These are phyloP conservation scores for Congeria kusceri DNA, from an alignment of 2,888 invertebrate species.

Conservation along the genomic window DNA sequence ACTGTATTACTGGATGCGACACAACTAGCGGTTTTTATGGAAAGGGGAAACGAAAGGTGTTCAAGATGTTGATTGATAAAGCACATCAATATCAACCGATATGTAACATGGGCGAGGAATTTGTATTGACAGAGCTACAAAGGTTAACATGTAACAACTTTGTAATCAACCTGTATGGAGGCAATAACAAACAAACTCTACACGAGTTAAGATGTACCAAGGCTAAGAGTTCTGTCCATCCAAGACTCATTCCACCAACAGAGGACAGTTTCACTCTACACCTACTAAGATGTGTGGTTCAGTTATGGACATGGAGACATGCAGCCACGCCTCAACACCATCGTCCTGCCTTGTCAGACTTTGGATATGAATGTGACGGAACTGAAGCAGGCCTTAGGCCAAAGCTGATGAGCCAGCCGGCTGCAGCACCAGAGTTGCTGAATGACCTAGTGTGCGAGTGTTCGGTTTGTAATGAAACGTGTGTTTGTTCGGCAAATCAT, in stretches of 20 bases:
- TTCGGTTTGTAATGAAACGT: not conserved
- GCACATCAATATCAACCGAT: too few relatives aligned
- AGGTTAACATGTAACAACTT: constrained; percentile 1
- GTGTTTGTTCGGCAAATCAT: not conserved
- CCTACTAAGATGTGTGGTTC: constrained; percentile 1
- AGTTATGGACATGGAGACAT: constrained; percentile 15
- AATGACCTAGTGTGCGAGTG: constrained; percentile 21
- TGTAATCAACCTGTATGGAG: constrained; percentile 21
- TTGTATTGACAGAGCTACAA: not conserved
- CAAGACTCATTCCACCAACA: constrained; percentile 22
- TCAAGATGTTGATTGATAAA: constrained; percentile 1
- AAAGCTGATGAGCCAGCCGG: constrained; percentile 8
- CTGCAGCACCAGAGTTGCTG: constrained; percentile 14
- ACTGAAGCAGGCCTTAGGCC: not conserved
- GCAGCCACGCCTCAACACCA: not conserved
- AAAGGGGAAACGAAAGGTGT: not conserved
- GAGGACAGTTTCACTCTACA: constrained; percentile 27
- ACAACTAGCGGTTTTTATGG: constrained; percentile 1
- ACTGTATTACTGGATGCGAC: constrained; percentile 6
- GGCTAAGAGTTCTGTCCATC: constrained; percentile 3
- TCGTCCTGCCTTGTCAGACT: not conserved
- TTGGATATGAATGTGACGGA: constrained; percentile 16
- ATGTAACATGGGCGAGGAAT: not conserved
- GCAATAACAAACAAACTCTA: not conserved
- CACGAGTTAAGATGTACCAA: not conserved